Evolutionary conservation across 1,140 invertebrate genomes (phyloP).

Genomic region (Tetraneura akinire): DNA sequence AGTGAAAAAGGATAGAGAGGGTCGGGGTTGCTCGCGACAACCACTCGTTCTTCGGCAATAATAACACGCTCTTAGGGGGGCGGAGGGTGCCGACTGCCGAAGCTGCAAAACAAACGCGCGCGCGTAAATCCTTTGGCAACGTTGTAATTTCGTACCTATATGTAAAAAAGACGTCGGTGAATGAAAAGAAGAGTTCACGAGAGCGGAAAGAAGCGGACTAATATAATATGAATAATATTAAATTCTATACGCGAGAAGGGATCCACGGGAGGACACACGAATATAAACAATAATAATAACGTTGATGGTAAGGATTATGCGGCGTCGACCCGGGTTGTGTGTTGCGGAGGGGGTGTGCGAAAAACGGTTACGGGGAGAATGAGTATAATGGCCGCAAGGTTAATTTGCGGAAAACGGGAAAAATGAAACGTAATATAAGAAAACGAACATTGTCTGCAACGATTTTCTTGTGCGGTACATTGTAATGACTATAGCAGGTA

Average conservation of each 20-base stretch:
- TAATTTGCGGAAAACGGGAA: no score
- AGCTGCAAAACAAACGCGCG: conserved; percentile 11
- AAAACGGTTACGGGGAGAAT: no score
- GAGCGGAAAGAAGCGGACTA: conserved; percentile 31
- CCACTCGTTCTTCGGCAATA: neutral
- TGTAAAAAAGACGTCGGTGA: conserved; percentile 8
- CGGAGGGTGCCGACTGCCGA: neutral
- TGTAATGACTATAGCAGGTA: no score
- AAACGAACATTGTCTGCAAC: no score
- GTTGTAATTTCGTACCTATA: conserved; percentile 13
- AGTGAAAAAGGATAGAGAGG: neutral
- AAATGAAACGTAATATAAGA: no score
- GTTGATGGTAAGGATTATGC: conserved; percentile 4
- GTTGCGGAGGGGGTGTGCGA: neutral
- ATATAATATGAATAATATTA: conserved; percentile 48
- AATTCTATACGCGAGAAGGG: conserved; percentile 26
- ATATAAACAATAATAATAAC: conserved; percentile 41
- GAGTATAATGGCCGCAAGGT: no score
- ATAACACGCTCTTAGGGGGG: no score
- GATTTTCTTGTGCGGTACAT: no score
- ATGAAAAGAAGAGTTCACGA: neutral
- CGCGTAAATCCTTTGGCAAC: conserved; percentile 26
- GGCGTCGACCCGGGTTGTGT: neutral
- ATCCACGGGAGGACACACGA: neutral
- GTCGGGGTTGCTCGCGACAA: neutral